Evolutionary conservation across 1,140 invertebrate genomes (phyloP), one percentile per base, ranked within the genome.

Genomic region (Dreissena rostriformis): DNA sequence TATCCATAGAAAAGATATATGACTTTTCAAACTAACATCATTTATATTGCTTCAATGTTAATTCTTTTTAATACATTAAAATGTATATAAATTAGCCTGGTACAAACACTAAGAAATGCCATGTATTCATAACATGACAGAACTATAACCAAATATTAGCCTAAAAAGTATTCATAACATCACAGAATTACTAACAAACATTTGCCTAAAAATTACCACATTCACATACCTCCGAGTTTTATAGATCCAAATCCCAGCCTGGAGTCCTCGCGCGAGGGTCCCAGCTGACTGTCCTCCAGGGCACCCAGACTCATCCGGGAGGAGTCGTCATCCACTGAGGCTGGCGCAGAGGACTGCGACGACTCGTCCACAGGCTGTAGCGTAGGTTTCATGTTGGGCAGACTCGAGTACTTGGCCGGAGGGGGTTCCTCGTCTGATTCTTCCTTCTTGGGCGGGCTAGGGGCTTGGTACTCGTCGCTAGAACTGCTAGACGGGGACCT

Each of bases 191-290:
- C 39, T 39, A 39, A 2, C 39, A 39, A 39, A 39, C 8, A 8
- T 39, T 39, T 5, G 39, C 39, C 2, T 39, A 39, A 2, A 39
- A 39, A 39, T 5, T 39, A 39, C 2, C 39, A 39, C 39, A 39
- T 39, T 39, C 8, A 39, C 39, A 39, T 39, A 39, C 49, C 86
- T 88, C 91, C 91, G 66, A 92, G 73, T 83, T 92, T 92, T 6
- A 92, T 70, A 8, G 86, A 77, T 80, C 88, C 86, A 77, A 92
- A 91, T 14, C 91, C 90, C 39, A 91, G 66, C 74, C 90, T 90
- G 11, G 65, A 70, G 63, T 92, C 90, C 53, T 90, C 88, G 49
- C 90, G 88, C 5, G 83, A 14, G 53, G 88, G 88, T 15, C 87
- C 88, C 63, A 84, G 79, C 63, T 84, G 85, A 65, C 85, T 86